These are phyloP conservation scores for Ciconia maguari DNA, from an alignment of 2,113 vertebrate genomes.

Conservation along the genomic window DNA sequence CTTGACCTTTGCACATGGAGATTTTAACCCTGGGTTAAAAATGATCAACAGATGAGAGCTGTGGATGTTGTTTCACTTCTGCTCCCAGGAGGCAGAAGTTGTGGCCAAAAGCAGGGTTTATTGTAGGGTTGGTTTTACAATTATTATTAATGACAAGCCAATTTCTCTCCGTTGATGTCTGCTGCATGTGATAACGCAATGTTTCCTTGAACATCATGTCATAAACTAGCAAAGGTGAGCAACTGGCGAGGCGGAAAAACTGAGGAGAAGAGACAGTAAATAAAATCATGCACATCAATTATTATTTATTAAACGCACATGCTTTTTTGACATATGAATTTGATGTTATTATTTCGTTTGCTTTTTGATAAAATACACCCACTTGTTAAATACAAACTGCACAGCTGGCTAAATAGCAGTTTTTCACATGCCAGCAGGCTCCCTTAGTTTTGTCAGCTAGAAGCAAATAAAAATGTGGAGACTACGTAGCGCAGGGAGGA, in stretches of 20 bases:
- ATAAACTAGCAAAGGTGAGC: conserved; percentile 43
- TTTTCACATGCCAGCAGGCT: not conserved
- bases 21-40: conserved; percentile 5
- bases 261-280: conserved; percentile 15
- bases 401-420: not conserved
- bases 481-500: not conserved
- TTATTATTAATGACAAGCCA: conserved; percentile 22
- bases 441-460: not conserved
- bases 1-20: not conserved
- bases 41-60: not conserved
- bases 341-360: not conserved
- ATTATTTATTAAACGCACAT: conserved; percentile 7
- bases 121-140: conserved; percentile 19
- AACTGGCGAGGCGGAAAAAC: conserved; percentile 28
- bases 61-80: not conserved
- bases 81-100: not conserved
- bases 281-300: not conserved
- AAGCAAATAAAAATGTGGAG: not conserved
- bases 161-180: conserved; percentile 28
- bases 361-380: not conserved
- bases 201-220: conserved; percentile 16
- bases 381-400: not conserved
- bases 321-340: not conserved
- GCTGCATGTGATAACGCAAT: conserved; percentile 27
- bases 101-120: conserved; percentile 1